Conservation (phyloP, 1,140 invertebrate species). For the Antheraea mylitta region DNA sequence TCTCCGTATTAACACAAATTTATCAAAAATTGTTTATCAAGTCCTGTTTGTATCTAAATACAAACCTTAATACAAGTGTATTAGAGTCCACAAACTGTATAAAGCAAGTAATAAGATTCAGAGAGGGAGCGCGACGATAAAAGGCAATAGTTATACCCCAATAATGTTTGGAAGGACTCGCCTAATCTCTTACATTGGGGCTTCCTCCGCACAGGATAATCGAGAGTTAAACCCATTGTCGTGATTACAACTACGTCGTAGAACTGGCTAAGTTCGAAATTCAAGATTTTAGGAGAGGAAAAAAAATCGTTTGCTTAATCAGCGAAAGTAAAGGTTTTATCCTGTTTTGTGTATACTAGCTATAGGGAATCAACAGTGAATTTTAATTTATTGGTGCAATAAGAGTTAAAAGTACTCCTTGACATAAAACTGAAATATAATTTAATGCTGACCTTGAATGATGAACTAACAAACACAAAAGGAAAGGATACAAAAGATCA, state of each 20-base stretch:
- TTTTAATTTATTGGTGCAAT: too few species aligned
- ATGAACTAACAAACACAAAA: too few species aligned
- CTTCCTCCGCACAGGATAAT: background rate
- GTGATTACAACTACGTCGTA: background rate
- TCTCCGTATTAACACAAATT: background rate
- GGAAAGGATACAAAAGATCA: too few species aligned
- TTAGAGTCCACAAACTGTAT: background rate
- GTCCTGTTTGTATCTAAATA: background rate
- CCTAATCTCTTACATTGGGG: constrained; percentile 1
- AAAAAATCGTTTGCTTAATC: background rate
- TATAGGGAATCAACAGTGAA: too few species aligned
- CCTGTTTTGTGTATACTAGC: too few species aligned
- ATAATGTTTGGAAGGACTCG: background rate
- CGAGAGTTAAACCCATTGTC: background rate
- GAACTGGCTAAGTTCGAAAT: background rate
- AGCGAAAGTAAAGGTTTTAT: background rate
- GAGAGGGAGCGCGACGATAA: background rate
- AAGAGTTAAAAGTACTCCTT: too few species aligned
- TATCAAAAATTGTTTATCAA: constrained; percentile 1
- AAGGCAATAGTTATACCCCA: constrained; percentile 2
- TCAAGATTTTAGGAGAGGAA: background rate
- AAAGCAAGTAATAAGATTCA: background rate
- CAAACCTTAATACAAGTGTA: background rate
- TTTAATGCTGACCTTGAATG: too few species aligned
- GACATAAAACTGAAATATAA: too few species aligned